A percentile compares a stretch with the other conserved stretches of the same genome.
Conservation (phyloP, 2,797 vertebrate genomes). For the Neopelma chrysocephalum region DNA sequence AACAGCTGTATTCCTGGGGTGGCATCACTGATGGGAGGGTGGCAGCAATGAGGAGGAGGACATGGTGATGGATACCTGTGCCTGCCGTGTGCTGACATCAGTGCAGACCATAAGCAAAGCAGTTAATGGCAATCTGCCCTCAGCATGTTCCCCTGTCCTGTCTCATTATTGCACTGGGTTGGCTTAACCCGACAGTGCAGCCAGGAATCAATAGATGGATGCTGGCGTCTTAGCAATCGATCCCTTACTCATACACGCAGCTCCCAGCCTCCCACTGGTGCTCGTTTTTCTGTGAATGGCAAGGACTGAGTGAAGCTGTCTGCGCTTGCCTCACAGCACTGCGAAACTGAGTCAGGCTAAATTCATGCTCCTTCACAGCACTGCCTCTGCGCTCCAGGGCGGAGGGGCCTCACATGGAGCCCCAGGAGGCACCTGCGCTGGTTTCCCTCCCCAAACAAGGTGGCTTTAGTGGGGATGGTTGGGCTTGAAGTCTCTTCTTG, state of each 20-base stretch:
- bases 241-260: constrained; percentile 2
- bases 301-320: not conserved
- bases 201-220: constrained; percentile 32
- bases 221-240: constrained; percentile 17
- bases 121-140: not conserved
- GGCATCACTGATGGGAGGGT: not conserved
- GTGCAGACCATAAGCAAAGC: not conserved
- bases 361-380: not conserved
- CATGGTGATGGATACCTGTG: not conserved
- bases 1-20: not conserved
- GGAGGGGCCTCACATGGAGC: not conserved
- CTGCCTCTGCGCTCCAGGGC: not conserved
- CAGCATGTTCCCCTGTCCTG: not conserved
- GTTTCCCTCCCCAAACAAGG: not conserved
- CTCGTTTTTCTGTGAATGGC: constrained; percentile 4
- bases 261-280: constrained; percentile 6
- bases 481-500: not conserved
- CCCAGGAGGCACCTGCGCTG: fast-evolving
- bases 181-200: not conserved
- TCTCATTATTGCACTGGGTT: not conserved
- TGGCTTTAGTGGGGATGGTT: not conserved
- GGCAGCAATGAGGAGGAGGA: not conserved
- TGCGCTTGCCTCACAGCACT: not conserved
- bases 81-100: not conserved
- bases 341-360: not conserved